A percentile compares a stretch with the other conserved stretches of the same genome.
Evolutionary conservation across 2,797 vertebrate genomes (phyloP).

Genomic region (Pantherophis vulpinus): DNA sequence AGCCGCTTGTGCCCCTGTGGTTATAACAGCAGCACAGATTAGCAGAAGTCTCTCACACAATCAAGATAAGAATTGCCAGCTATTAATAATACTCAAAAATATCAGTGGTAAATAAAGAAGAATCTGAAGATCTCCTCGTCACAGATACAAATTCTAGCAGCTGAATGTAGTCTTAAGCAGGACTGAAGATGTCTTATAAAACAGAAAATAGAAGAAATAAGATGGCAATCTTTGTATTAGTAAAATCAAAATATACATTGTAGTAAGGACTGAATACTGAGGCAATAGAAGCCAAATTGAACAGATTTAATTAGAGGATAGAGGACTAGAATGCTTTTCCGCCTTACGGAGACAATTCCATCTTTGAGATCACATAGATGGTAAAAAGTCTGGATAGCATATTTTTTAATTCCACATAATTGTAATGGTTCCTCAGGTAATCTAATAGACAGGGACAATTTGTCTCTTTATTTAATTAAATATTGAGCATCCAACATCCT

Average conservation of each 20-base stretch:
- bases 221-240: not conserved
- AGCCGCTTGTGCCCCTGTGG: not conserved
- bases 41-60: not conserved
- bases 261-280: not conserved
- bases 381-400: not conserved
- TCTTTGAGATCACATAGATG: not conserved
- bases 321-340: not conserved
- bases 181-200: not conserved
- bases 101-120: not conserved
- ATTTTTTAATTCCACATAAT: conserved; percentile 11
- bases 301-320: not conserved
- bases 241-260: not conserved
- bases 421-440: not conserved
- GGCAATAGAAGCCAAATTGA: not conserved
- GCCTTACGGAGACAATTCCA: not conserved
- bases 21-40: not conserved
- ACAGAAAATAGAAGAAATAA: not conserved
- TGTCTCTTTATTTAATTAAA: conserved; percentile 17
- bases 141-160: not conserved
- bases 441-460: conserved; percentile 16
- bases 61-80: not conserved
- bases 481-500: not conserved
- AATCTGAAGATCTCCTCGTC: not conserved
- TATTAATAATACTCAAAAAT: not conserved
- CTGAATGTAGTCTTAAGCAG: not conserved